Evolutionary conservation across 2,888 invertebrate species (phyloP), one percentile per base, ranked within the genome.

Genomic region (Spodoptera exigua): DNA sequence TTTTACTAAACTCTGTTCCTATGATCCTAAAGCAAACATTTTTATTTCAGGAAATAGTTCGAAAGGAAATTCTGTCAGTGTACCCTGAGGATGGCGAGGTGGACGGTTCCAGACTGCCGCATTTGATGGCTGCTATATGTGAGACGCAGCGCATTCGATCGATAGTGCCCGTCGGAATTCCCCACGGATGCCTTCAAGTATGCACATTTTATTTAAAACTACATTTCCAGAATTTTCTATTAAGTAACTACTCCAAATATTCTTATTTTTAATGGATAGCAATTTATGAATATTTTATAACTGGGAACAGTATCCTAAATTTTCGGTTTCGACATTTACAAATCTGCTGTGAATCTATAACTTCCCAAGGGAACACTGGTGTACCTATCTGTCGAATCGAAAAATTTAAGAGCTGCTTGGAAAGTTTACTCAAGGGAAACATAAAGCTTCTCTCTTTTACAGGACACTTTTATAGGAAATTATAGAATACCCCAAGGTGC

Each of bases 81-180:
- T 93, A 87, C 69, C 94, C 95, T 4, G 90, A 90, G 27, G 91
- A 96, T 18, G 94, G 92, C 2, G 88, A 96, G 47, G 94, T 95
- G 1, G 96, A 97, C 66, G 83, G 95, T 52, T 70, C 89, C 0
- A 82, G 82, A 17, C 83, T 97, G 67, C 95, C 96, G 0, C 95
- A 95, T 68, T 88, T 96, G 7, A 96, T 96, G 89, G 98, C 98
- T 12, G 95, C 97, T 12, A 94, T 98, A 35, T 95, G 96, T 56
- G 98, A 98, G 91, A 95, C 96, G 0, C 97, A 97, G 84, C 95
- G 98, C 49, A 95, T 98, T 39, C 94, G 97, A 21, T 96, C 97
- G 0, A 97, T 97, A 3, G 96, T 97, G 0, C 98, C 98, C 0
- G 90, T 97, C 32, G 98, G 98, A 3, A 96, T 98, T 73, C 98